These are phyloP conservation scores for Arbacia lixula DNA, from an alignment of 53 echinoderm and acorn worm species.

Conservation along the genomic window DNA sequence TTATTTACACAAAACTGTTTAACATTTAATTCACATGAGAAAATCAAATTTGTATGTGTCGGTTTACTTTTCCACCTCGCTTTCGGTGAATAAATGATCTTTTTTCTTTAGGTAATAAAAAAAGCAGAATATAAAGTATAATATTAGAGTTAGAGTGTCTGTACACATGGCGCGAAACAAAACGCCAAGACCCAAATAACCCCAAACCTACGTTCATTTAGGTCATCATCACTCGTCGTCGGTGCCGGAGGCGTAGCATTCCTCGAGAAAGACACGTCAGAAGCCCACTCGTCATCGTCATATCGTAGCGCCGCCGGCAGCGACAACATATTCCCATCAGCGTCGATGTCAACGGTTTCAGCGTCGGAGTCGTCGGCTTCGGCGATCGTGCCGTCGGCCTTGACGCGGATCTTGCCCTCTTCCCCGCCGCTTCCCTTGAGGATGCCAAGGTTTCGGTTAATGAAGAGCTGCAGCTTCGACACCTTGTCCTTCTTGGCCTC, in stretches of 20 bases:
- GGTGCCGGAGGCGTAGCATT: constrained; percentile 8
- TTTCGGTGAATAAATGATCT: too few species aligned
- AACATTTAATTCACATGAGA: too few species aligned
- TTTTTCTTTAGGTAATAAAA: too few species aligned
- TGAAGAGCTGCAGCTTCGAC: constrained; percentile 34
- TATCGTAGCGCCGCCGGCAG: constrained; percentile 47
- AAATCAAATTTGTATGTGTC: too few species aligned
- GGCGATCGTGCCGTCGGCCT: constrained; percentile 74
- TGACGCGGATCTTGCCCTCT: constrained; percentile 61
- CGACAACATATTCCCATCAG: constrained; percentile 51
- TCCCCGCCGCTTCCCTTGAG: constrained; percentile 1
- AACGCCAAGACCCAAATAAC: too few species aligned
- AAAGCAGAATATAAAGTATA: too few species aligned
- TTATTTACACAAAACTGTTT: too few species aligned
- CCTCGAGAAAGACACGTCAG: constrained; percentile 48
- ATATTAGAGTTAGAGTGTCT: too few species aligned
- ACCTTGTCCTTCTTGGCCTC: constrained; percentile 19
- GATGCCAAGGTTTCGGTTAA: constrained; percentile 45
- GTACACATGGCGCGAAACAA: too few species aligned
- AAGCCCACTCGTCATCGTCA: constrained; percentile 52
- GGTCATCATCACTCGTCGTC: constrained; percentile 20
- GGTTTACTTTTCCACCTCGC: too few species aligned
- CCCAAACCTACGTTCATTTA: constrained; percentile 24
- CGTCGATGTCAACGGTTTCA: constrained; percentile 70
- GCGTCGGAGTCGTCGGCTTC: constrained; percentile 76